phyloP scores from a whole-genome alignment of 2,888 invertebrate species.

The Anthophora plumipes region DNA sequence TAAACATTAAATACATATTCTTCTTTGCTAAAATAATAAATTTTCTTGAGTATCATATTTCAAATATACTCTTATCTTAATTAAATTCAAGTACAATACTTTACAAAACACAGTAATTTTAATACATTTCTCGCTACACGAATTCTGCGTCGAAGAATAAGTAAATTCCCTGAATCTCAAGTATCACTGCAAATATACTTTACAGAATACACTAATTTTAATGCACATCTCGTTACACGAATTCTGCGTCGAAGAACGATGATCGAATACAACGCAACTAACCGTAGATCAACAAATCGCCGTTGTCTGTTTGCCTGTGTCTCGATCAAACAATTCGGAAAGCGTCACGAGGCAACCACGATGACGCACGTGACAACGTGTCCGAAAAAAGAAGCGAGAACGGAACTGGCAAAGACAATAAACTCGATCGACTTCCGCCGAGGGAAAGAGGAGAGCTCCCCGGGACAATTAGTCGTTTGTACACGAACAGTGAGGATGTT shows the following conservation, averaged over 20 bases:
- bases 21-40: too few relatives aligned
- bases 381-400: slow-evolving; percentile 56
- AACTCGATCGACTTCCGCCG: slow-evolving; percentile 70
- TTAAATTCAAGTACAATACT: too few relatives aligned
- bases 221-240: too few relatives aligned
- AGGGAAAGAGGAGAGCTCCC: slow-evolving; percentile 32
- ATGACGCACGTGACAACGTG: slow-evolving; percentile 55
- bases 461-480: slow-evolving; percentile 64
- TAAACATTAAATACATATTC: too few relatives aligned
- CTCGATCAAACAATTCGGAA: slow-evolving; percentile 6
- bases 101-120: too few relatives aligned
- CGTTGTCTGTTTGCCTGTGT: neutral
- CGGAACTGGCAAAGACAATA: slow-evolving; percentile 67
- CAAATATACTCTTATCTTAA: too few relatives aligned
- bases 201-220: too few relatives aligned
- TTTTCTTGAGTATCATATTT: too few relatives aligned
- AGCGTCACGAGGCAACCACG: slow-evolving; percentile 12
- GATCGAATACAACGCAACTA: neutral
- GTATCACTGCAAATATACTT: too few relatives aligned
- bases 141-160: too few relatives aligned
- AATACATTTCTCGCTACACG: too few relatives aligned
- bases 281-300: neutral
- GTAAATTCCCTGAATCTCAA: too few relatives aligned
- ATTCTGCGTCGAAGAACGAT: neutral
- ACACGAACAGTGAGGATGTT: slow-evolving; percentile 61